Percentiles rank a stretch among this genome's conserved stretches.
Conservation (phyloP, 2,797 vertebrate species). For the Parauchenoglanis punctatus region DNA sequence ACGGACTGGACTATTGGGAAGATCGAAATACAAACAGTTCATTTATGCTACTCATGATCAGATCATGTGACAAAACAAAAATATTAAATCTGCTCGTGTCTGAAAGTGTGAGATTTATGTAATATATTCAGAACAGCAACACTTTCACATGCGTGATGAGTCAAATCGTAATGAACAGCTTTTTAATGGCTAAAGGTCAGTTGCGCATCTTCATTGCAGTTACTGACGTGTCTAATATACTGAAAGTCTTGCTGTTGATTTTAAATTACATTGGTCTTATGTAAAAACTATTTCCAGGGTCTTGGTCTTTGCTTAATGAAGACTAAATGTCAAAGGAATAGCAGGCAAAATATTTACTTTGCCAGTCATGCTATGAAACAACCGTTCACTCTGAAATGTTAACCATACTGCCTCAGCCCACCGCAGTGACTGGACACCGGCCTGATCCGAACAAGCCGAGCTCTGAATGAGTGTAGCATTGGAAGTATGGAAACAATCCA, state of each 20-base stretch:
- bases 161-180: neutral
- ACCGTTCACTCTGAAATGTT: neutral
- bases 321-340: neutral
- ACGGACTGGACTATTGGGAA: neutral
- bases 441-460: slow-evolving; percentile 21
- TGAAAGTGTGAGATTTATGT: neutral
- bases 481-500: slow-evolving; percentile 39
- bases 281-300: neutral
- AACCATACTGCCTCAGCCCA: neutral
- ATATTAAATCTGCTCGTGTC: neutral
- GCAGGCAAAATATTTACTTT: slow-evolving; percentile 11
- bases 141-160: neutral
- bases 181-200: neutral
- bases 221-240: neutral
- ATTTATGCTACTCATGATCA: neutral
- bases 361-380: neutral
- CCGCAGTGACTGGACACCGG: slow-evolving; percentile 11
- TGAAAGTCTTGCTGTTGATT: neutral
- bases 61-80: neutral
- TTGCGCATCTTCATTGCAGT: neutral
- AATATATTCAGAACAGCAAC: neutral
- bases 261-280: neutral
- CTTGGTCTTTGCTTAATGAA: slow-evolving; percentile 2
- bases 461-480: slow-evolving; percentile 32
- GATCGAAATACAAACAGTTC: neutral